Evolutionary conservation across 2,113 vertebrate genomes (phyloP).

Genomic region (Sarotherodon lohbergeri): DNA sequence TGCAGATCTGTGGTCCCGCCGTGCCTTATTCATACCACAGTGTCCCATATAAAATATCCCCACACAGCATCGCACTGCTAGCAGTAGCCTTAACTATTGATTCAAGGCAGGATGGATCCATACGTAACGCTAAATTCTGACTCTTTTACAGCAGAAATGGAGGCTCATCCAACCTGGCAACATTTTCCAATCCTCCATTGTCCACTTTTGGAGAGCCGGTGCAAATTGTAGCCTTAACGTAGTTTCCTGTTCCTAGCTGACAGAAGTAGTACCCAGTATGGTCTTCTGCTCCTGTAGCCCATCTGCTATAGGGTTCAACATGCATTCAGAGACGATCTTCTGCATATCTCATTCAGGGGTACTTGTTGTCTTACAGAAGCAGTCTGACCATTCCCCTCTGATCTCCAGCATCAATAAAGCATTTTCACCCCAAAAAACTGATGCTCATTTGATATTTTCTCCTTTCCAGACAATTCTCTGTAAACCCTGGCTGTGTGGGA

Average conservation of each 20-base stretch:
- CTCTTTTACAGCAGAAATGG: neutral
- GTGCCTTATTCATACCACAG: neutral
- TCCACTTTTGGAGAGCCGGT: neutral
- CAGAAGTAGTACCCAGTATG: neutral
- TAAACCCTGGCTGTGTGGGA: neutral
- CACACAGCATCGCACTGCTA: neutral
- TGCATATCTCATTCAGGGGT: rapidly evolving
- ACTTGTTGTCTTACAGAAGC: neutral
- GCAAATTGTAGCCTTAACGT: neutral
- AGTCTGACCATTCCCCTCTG: neutral
- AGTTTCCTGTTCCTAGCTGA: neutral
- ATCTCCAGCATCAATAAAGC: neutral
- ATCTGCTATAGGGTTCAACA: neutral
- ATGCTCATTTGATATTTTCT: neutral
- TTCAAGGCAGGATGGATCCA: neutral
- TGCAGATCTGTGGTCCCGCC: rapidly evolving
- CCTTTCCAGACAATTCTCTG: neutral
- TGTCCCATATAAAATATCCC: neutral
- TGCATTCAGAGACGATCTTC: neutral
- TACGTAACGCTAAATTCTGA: rapidly evolving
- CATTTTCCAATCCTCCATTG: rapidly evolving
- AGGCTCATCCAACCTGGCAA: neutral
- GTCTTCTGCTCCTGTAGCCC: neutral
- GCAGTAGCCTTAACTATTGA: neutral
- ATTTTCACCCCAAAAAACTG: rapidly evolving